phyloP scores from a whole-genome alignment of 2,113 vertebrate species.

The Amphilophus citrinellus region DNA sequence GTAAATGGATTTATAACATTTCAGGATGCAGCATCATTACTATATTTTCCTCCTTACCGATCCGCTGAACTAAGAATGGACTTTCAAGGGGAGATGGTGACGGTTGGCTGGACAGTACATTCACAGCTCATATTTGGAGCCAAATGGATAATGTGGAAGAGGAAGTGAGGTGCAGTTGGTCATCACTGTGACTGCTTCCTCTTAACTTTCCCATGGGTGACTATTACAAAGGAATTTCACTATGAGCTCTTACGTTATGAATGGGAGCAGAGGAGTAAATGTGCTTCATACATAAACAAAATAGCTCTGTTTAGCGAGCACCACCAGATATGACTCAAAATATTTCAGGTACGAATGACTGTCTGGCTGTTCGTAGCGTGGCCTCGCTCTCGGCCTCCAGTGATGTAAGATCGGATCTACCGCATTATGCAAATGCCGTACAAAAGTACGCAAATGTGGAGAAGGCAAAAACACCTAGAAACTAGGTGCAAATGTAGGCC shows the following conservation, averaged over 20 bases:
- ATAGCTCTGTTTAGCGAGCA: slow-evolving; percentile 22
- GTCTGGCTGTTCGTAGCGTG: slow-evolving; percentile 30
- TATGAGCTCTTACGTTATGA: slow-evolving; percentile 29
- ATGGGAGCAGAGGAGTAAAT: slow-evolving; percentile 36
- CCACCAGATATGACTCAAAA: slow-evolving; percentile 51
- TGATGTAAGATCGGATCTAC: slow-evolving; percentile 64
- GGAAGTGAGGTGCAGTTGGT: slow-evolving; percentile 45
- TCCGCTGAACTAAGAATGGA: background rate
- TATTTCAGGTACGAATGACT: slow-evolving; percentile 67
- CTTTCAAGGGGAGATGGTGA: background rate
- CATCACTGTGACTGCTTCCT: slow-evolving; percentile 33
- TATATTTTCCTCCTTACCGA: background rate
- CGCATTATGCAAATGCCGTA: slow-evolving; percentile 52
- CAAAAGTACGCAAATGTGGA: slow-evolving; percentile 45
- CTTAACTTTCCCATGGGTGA: slow-evolving; percentile 21
- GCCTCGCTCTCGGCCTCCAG: slow-evolving; percentile 44
- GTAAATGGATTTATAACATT: background rate
- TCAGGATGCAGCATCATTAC: no score
- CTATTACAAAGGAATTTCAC: slow-evolving; percentile 32
- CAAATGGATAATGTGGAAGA: slow-evolving; percentile 24
- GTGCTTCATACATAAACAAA: slow-evolving; percentile 20
- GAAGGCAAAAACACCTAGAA: slow-evolving; percentile 33
- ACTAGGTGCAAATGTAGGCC: slow-evolving; percentile 3
- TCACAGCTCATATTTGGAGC: background rate
- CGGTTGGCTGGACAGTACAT: background rate